phyloP scores from a whole-genome alignment of 2,113 vertebrate species.

The Herpailurus yagouaroundi region DNA sequence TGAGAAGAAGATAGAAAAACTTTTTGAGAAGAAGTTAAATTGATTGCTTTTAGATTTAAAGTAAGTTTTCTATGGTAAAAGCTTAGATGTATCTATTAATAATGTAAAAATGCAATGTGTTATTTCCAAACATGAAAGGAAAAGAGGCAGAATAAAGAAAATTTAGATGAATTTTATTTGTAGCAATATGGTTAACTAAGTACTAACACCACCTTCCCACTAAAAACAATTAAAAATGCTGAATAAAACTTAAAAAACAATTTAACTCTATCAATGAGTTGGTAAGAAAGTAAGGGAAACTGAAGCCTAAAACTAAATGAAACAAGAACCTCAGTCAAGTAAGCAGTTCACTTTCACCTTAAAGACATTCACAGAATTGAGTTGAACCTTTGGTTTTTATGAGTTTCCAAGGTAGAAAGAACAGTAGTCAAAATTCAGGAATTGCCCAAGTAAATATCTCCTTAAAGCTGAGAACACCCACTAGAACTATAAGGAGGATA shows the following conservation, averaged over 20 bases:
- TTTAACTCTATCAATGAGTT: not conserved
- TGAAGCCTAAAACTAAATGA: not conserved
- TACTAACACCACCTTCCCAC: not conserved
- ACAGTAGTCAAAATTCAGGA: not conserved
- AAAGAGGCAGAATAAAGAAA: not conserved
- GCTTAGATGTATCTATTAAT: not conserved
- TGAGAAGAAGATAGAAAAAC: not conserved
- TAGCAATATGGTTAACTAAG: not conserved
- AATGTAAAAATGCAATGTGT: not conserved
- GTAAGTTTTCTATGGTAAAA: not conserved
- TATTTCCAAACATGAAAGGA: not conserved
- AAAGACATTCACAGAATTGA: not conserved
- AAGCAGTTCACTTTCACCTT: not conserved
- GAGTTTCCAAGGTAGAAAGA: not conserved
- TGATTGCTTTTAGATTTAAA: constrained; percentile 23
- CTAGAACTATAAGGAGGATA: not conserved
- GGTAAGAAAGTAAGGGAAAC: not conserved
- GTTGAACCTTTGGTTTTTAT: not conserved
- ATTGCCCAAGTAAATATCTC: not conserved
- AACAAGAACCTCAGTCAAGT: constrained; percentile 1
- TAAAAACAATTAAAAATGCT: not conserved
- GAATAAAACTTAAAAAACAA: not conserved
- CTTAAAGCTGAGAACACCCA: not conserved
- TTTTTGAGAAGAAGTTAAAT: not conserved
- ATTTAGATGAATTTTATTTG: constrained; percentile 2